Evolutionary conservation across 2,113 vertebrate species (phyloP).

Genomic region (Marmota monax): DNA sequence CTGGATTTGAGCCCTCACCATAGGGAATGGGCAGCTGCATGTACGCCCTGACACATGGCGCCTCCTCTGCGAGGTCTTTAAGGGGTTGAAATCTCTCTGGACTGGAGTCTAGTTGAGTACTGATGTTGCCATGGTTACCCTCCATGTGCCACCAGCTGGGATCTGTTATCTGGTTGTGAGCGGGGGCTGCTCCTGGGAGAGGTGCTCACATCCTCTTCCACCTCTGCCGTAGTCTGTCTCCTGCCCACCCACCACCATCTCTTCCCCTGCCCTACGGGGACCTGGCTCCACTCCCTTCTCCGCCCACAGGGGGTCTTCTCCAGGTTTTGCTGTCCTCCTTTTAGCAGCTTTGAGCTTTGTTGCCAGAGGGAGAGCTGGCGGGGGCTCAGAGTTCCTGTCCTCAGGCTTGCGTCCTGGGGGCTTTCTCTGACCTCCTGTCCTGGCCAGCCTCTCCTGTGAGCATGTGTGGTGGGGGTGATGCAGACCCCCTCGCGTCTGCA

Average conservation of each 20-base stretch:
- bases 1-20: not conserved
- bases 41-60: accelerated
- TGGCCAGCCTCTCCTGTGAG: not conserved
- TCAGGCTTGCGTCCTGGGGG: too few relatives aligned
- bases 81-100: not conserved
- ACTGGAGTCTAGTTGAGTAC: not conserved
- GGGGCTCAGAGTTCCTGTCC: not conserved
- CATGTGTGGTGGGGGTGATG: too few relatives aligned
- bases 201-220: not conserved
- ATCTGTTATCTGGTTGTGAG: not conserved
- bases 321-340: not conserved
- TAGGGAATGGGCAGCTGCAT: not conserved
- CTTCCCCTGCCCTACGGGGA: too few relatives aligned
- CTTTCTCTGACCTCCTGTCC: too few relatives aligned
- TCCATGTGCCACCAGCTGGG: too few relatives aligned
- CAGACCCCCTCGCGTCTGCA: not conserved
- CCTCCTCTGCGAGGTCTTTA: not conserved
- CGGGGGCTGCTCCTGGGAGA: not conserved
- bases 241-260: not conserved
- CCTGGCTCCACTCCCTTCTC: not conserved
- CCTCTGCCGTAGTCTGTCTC: not conserved
- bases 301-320: not conserved
- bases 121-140: not conserved
- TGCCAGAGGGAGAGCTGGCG: too few relatives aligned
- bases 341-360: not conserved